Evolutionary conservation across 2,797 vertebrate species (phyloP).

Genomic region (Eleutherodactylus coqui): DNA sequence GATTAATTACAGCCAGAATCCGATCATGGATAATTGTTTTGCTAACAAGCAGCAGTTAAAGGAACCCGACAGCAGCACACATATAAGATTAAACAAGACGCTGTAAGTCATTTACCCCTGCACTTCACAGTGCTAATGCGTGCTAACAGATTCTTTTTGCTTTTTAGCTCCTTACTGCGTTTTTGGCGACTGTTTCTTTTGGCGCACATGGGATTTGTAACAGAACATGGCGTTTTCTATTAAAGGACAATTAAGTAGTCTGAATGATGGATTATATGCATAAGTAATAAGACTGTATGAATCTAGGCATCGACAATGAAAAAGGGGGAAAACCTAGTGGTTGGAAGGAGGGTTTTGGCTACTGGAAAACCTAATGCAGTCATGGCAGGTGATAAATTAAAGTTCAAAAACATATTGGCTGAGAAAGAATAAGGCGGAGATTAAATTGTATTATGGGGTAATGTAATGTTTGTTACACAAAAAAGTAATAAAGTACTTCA

Average conservation of each 20-base stretch:
- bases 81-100: constrained; percentile 46
- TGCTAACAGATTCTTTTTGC: neutral
- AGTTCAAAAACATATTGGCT: too few relatives aligned
- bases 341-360: neutral
- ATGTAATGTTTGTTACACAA: too few relatives aligned
- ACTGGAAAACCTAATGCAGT: too few relatives aligned
- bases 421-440: too few relatives aligned
- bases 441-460: too few relatives aligned
- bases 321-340: neutral
- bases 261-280: neutral
- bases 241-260: neutral
- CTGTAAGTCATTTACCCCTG: constrained; percentile 17
- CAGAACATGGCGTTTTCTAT: neutral
- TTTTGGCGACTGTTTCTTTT: neutral
- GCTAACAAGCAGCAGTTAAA: constrained; percentile 46
- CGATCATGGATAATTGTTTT: constrained; percentile 47
- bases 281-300: neutral
- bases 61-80: constrained; percentile 17
- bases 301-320: neutral
- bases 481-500: too few relatives aligned
- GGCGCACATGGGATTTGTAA: neutral
- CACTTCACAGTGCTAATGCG: neutral
- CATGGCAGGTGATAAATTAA: neutral
- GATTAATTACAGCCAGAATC: constrained; percentile 46
- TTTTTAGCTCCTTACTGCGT: neutral